A percentile compares a stretch with the other conserved stretches of the same genome.
These are phyloP conservation scores for Manacus vitellinus DNA, from an alignment of 2,113 vertebrate species.

Conservation along the genomic window DNA sequence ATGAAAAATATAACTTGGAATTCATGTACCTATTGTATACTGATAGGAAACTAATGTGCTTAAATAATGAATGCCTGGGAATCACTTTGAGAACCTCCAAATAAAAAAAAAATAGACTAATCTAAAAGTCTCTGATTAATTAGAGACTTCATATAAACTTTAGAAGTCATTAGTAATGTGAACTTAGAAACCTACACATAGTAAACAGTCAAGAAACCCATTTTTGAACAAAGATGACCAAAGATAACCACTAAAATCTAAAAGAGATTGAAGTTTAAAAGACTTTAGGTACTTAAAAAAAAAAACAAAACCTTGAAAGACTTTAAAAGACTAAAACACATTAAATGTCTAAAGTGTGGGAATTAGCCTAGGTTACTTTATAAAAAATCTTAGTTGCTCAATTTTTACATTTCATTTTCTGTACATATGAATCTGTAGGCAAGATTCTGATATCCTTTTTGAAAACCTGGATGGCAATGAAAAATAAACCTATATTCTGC, in stretches of 20 bases:
- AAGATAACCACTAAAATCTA: background rate
- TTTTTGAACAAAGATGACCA: background rate
- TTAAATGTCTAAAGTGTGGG: background rate
- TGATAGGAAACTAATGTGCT: background rate
- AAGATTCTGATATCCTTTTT: background rate
- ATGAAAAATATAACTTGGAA: background rate
- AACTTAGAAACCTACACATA: background rate
- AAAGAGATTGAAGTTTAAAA: background rate
- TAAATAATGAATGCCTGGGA: background rate
- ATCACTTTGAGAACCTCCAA: background rate
- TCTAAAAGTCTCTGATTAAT: background rate
- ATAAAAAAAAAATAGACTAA: background rate
- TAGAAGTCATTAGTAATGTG: background rate
- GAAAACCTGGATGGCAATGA: background rate
- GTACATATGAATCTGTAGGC: background rate
- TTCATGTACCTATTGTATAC: background rate
- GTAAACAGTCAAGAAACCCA: background rate
- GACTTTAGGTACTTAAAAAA: background rate
- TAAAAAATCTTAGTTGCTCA: background rate
- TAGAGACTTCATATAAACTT: background rate
- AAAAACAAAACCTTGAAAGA: background rate
- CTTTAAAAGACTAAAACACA: background rate
- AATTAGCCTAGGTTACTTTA: background rate
- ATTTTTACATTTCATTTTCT: background rate
- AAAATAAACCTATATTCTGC: background rate